These are phyloP conservation scores for Agrenia bidenticulata DNA, from an alignment of 2,888 invertebrate genomes.

Conservation along the genomic window DNA sequence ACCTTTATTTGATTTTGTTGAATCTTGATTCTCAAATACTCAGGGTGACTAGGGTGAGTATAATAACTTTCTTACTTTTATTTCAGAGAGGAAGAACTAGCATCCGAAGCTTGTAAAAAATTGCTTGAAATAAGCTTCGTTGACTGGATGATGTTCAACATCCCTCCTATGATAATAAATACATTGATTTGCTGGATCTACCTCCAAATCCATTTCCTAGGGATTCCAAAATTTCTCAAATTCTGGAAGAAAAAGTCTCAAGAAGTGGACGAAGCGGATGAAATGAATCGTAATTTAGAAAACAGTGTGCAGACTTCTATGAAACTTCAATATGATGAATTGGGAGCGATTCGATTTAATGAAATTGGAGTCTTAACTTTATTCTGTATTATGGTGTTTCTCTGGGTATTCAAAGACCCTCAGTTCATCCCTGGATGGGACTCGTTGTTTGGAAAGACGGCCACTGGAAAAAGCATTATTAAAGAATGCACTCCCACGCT, in stretches of 20 bases:
- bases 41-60: no score
- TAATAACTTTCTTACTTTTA: no score
- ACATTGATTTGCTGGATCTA: constrained; percentile 38
- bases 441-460: constrained; percentile 21
- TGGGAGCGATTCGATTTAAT: constrained; percentile 77
- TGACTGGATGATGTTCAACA: constrained; percentile 45
- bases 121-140: constrained; percentile 43
- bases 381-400: constrained; percentile 74
- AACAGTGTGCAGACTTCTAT: constrained; percentile 65
- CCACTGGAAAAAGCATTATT: constrained; percentile 35
- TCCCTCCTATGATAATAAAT: constrained; percentile 44
- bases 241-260: constrained; percentile 13
- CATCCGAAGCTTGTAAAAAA: constrained; percentile 41
- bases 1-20: no score
- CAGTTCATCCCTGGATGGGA: constrained; percentile 17
- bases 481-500: constrained; percentile 32
- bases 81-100: constrained; percentile 41
- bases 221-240: constrained; percentile 31
- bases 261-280: neutral
- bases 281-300: constrained; percentile 9
- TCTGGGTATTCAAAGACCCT: constrained; percentile 72
- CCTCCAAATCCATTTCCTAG: constrained; percentile 44
- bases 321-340: constrained; percentile 70
- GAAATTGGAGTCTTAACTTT: constrained; percentile 70
- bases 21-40: no score